Conservation (phyloP, 2,888 invertebrate species). For the Eurytoma adleriae region DNA sequence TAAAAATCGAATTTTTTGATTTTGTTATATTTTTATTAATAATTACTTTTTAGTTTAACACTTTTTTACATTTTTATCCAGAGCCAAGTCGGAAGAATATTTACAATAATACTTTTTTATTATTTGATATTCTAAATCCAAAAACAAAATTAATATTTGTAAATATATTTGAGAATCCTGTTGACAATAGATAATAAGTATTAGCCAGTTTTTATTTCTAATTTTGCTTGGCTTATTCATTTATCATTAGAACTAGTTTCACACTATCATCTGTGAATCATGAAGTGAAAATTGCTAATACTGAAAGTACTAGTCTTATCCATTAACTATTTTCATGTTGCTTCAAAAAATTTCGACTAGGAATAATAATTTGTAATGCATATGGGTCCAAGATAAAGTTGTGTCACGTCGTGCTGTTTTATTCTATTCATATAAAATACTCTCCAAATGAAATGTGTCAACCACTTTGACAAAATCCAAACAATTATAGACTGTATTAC, state of each 20-base stretch:
- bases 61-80: background rate
- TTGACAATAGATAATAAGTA: too few relatives aligned
- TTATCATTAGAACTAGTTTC: background rate
- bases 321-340: constrained; percentile 19
- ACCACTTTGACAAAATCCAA: background rate
- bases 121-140: background rate
- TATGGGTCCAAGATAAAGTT: constrained; percentile 74
- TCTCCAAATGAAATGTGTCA: background rate
- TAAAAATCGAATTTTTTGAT: constrained; percentile 27
- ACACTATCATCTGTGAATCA: constrained; percentile 1
- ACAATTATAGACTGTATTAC: background rate
- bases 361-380: constrained; percentile 36
- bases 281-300: background rate
- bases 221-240: background rate
- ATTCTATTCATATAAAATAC: constrained; percentile 42
- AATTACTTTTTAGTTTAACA: constrained; percentile 4
- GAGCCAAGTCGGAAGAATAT: constrained; percentile 36
- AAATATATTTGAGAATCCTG: too few relatives aligned
- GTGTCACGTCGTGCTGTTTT: constrained; percentile 71
- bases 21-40: constrained; percentile 1
- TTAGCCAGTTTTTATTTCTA: background rate
- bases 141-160: too few relatives aligned
- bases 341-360: background rate
- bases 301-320: constrained; percentile 5
- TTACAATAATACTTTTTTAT: background rate